phyloP scores from a whole-genome alignment of 2,113 vertebrate species.

The Trichechus manatus region DNA sequence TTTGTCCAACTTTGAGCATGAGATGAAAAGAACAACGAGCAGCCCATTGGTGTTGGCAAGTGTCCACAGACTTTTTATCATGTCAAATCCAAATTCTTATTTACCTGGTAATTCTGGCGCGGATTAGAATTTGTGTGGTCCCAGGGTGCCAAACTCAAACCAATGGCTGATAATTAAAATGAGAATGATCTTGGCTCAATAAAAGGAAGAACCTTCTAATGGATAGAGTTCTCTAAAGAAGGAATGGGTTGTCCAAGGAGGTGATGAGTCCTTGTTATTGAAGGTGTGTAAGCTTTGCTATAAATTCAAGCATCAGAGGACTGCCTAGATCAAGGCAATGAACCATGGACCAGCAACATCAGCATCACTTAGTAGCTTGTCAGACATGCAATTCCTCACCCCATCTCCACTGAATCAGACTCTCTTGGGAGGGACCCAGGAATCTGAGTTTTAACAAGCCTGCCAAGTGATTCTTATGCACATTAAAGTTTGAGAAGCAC shows the following conservation, averaged over 20 bases:
- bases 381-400: neutral
- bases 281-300: neutral
- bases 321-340: neutral
- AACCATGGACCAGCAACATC: neutral
- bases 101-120: neutral
- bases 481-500: neutral
- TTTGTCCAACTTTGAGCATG: neutral
- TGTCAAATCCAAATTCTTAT: neutral
- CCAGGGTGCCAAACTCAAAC: neutral
- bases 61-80: neutral
- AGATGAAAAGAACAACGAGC: neutral
- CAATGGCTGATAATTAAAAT: neutral
- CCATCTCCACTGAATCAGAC: neutral
- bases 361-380: neutral
- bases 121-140: neutral
- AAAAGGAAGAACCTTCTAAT: neutral
- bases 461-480: fast-evolving
- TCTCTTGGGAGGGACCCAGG: neutral
- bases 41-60: neutral
- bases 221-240: neutral
- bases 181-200: neutral
- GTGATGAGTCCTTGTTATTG: neutral
- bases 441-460: neutral
- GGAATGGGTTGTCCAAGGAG: neutral
- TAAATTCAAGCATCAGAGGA: neutral